Evolutionary conservation across 2,888 invertebrate species (phyloP).

Genomic region (Hemicrepidius hirtus): DNA sequence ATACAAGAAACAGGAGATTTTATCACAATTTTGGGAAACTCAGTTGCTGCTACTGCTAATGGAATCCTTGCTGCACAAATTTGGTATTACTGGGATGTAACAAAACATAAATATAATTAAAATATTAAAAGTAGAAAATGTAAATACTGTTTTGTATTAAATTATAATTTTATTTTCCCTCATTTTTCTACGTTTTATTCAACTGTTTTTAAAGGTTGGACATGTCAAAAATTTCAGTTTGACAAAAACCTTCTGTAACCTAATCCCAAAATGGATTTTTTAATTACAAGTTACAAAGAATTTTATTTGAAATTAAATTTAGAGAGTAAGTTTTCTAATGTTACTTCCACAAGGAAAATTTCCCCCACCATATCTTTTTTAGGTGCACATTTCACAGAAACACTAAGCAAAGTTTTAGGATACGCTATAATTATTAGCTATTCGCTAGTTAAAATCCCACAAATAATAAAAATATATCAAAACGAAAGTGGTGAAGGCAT

Average conservation of each 20-base stretch:
- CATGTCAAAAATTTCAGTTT: no score
- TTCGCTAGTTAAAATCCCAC: conserved; percentile 95
- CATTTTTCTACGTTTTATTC: no score
- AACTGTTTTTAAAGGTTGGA: no score
- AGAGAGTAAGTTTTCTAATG: no score
- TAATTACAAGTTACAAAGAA: no score
- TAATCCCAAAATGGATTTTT: not conserved
- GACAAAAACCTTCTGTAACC: no score
- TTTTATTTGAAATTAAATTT: no score
- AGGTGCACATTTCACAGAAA: conserved; percentile 9
- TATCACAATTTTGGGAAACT: conserved; percentile 88
- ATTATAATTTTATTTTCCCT: no score
- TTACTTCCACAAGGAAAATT: no score
- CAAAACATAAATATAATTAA: not conserved
- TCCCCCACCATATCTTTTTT: not conserved
- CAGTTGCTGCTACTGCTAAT: conserved; percentile 85
- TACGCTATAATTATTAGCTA: conserved; percentile 79
- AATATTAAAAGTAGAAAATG: no score
- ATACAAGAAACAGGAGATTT: conserved; percentile 97
- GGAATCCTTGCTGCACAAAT: conserved; percentile 89
- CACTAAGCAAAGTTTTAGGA: conserved; percentile 1
- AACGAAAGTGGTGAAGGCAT: conserved; percentile 93
- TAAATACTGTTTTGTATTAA: no score
- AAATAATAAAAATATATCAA: conserved; percentile 91
- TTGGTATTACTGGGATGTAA: conserved; percentile 81